phyloP scores from a whole-genome alignment of 1,140 invertebrate species.

The Bombyx mandarina region DNA sequence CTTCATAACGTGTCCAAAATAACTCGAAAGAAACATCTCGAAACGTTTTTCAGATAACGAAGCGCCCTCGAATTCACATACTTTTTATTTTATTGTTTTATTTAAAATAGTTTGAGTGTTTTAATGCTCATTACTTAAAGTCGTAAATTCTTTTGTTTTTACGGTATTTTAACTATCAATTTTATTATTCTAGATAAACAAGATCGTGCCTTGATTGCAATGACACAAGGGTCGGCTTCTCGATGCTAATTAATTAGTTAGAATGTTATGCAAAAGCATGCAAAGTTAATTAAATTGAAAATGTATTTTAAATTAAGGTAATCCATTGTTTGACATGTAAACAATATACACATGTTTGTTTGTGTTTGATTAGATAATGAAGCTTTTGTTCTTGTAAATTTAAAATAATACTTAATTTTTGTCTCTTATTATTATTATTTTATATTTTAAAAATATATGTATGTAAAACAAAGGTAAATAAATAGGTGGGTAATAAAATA shows the following conservation, averaged over 20 bases:
- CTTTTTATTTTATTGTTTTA: constrained; percentile 26
- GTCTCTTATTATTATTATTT: too few relatives aligned
- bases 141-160: neutral
- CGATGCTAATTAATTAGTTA: constrained; percentile 15
- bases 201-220: constrained; percentile 16
- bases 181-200: constrained; percentile 1
- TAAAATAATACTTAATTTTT: too few relatives aligned
- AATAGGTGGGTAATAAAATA: too few relatives aligned
- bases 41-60: constrained; percentile 43
- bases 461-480: too few relatives aligned
- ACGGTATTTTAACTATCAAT: neutral
- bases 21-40: constrained; percentile 44
- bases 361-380: too few relatives aligned
- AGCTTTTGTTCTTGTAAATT: too few relatives aligned
- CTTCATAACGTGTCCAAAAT: constrained; percentile 61
- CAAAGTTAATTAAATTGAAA: neutral
- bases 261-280: neutral
- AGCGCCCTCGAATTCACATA: constrained; percentile 27
- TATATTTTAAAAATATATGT: too few relatives aligned
- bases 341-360: too few relatives aligned
- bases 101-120: constrained; percentile 2
- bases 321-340: too few relatives aligned
- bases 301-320: neutral
- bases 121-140: neutral
- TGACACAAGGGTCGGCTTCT: constrained; percentile 6